Evolutionary conservation across 2,888 invertebrate species (phyloP), one percentile per base, ranked within the genome.

Genomic region (Odontocolon sp.): DNA sequence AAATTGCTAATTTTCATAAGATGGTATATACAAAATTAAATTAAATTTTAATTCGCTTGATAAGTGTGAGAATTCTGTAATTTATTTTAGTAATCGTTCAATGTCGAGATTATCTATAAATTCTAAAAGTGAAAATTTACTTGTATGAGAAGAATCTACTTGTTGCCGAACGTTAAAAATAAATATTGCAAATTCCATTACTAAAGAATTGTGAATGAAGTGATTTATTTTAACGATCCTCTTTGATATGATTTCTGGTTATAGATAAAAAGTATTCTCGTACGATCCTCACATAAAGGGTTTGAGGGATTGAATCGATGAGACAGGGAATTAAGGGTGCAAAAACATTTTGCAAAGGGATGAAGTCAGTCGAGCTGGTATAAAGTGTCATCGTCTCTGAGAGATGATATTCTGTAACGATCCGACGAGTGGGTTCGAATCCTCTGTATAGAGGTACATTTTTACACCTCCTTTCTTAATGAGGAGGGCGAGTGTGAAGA

Each of bases 371-470:
- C n/a, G 26, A 61, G 28, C 61, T 11, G 38, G 28, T 50, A 57
- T 50, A 54, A 68, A 56, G 11, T 68, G 36, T 50, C 45, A 28
- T 63, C 66, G 59, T 73, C 61, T 11, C 36, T 47, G 54, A 28
- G 61, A 76, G 56, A 72, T 73, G 80, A 79, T 80, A 80, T 77
- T 79, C 75, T 77, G 50, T 77, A 80, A 80, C 73, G 79, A 80
- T 76, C 77, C 69, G 75, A 74, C 70, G 67, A 72, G 66, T 66
- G 66, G 59, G 64, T 50, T 40, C 45, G 69, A 70, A 54, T n/a
- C n/a, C n/a, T 45, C 42, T 26, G 68, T 11, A 42, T 56, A 3
- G 33, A 38, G 23, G 36, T 23, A 14, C 23, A 69, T 42, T 18
- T 2, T 18, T 54, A 21, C 40, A 42, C 36, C 50, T 56, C 56